These are phyloP conservation scores for Mormyrops boulengeri DNA, from an alignment of 2,797 vertebrate genomes.

Conservation along the genomic window DNA sequence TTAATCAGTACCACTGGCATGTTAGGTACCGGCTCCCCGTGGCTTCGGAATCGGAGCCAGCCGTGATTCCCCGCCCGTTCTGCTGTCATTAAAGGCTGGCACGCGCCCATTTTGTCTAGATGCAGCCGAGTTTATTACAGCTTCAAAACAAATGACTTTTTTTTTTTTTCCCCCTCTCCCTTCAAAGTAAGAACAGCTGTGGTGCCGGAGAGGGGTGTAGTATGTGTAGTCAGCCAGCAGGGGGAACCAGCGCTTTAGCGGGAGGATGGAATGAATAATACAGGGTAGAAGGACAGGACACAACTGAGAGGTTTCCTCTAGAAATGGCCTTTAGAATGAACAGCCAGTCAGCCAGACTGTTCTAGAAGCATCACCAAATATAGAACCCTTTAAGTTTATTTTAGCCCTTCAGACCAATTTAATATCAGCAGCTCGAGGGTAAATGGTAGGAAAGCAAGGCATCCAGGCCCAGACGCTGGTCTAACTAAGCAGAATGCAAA, in stretches of 20 bases:
- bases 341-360: not conserved
- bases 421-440: not conserved
- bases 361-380: not conserved
- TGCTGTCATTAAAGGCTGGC: not conserved
- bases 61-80: not conserved
- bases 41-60: not conserved
- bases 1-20: not conserved
- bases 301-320: not conserved
- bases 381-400: not conserved
- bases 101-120: not conserved
- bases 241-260: slow-evolving; percentile 13
- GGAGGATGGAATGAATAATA: not conserved
- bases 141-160: slow-evolving; percentile 2
- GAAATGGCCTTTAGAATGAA: not conserved
- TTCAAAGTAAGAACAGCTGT: slow-evolving; percentile 11
- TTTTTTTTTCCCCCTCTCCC: not conserved
- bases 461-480: not conserved
- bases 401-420: not conserved
- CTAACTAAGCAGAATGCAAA: not conserved
- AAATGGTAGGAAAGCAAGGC: not conserved
- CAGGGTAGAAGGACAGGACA: not conserved
- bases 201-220: not conserved
- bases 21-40: not conserved
- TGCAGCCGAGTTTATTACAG: not conserved
- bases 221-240: slow-evolving; percentile 11